These are phyloP conservation scores for Peromyscus californicus DNA, from an alignment of 2,113 vertebrate species.

Conservation along the genomic window DNA sequence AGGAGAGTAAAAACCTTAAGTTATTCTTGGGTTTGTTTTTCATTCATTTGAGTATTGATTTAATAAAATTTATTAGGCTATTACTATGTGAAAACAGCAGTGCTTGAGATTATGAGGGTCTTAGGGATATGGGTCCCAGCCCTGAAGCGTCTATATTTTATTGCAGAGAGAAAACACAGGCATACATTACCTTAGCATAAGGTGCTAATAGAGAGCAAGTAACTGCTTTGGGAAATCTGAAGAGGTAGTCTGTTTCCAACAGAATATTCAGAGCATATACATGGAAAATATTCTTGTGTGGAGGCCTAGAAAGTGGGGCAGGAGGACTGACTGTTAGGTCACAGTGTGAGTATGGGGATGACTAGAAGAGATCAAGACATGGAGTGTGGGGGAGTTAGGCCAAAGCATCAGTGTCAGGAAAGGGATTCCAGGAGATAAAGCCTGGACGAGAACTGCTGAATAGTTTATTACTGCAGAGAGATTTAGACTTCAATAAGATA, in stretches of 20 bases:
- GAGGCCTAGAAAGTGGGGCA: not conserved
- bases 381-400: not conserved
- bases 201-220: not conserved
- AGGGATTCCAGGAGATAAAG: not conserved
- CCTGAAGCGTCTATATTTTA: not conserved
- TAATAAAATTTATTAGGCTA: conserved; percentile 26
- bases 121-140: not conserved
- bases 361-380: not conserved
- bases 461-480: not conserved
- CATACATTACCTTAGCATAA: not conserved
- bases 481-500: conserved; percentile 5
- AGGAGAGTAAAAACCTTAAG: conserved; percentile 29
- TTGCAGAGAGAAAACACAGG: not conserved
- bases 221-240: conserved; percentile 48
- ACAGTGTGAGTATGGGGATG: not conserved
- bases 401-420: not conserved
- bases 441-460: not conserved
- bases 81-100: conserved; percentile 28
- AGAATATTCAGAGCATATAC: not conserved
- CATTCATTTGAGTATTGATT: conserved; percentile 40
- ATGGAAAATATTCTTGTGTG: not conserved
- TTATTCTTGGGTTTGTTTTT: conserved; percentile 57
- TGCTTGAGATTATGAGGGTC: not conserved
- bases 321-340: not conserved
- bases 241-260: not conserved